Evolutionary conservation across 2,797 vertebrate species (phyloP), one percentile per base, ranked within the genome.

Genomic region (Lepidocolaptes lacrymiger): DNA sequence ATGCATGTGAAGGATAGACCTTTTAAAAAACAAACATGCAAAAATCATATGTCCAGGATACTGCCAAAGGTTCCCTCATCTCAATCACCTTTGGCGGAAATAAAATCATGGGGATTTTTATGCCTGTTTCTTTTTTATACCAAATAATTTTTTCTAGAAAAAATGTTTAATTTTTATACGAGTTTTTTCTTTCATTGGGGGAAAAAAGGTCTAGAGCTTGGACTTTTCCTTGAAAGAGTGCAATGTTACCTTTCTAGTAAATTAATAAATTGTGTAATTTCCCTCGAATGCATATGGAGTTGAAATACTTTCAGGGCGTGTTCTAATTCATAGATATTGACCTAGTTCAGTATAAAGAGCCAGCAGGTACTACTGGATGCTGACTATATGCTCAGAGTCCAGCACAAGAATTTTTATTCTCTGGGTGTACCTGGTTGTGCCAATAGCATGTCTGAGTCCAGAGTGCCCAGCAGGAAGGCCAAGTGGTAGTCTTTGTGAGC

Each of bases 91-190:
- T 32, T 54, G 12, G 3, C 11, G 78, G 28, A 91, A 39, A 63
- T 49, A 37, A 81, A 71, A 54, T 54, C 2, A 30, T 11, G 3
- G 0, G 2, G 4, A 0, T 0, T 63, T 62, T 28, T 61, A 55
- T 17, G 39, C 24, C 14, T n/a, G 23, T 13, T 20, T 64, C 4
- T 18, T 36, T 63, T 73, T 86, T 85, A 21, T 71, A 8, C 8
- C 11, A 21, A 21, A n/a, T 27, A 16, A 30, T 26, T 72, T 67
- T 89, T 43, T 37, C 16, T 41, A 21, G 30, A 79, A 39, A 37
- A 37, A 37, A 37, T 37, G 37, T 37, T 37, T 71, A 13, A 4
- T 26, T 68, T 73, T 77, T 44, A 12, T 23, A 30, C 1, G 67
- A 51, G 3, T 30, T 59, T 67, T 8, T 80, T 68, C n/a, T 44